A percentile compares a stretch with the other conserved stretches of the same genome.
Evolutionary conservation across 2,797 vertebrate species (phyloP).

Genomic region (Chanos chanos): DNA sequence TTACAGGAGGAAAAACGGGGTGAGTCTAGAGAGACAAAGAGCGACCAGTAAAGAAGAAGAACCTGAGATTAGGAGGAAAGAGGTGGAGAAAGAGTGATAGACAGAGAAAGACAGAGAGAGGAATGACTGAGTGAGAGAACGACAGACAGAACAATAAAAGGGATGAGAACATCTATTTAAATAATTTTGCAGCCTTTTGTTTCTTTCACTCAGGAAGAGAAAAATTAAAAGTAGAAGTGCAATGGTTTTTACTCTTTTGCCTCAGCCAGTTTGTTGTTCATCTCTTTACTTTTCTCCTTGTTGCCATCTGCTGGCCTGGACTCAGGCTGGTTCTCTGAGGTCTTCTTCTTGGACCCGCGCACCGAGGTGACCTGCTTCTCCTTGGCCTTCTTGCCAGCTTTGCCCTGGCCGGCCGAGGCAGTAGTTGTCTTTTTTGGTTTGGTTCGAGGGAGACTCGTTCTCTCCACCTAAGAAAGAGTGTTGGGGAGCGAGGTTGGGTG

Average conservation of each 20-base stretch:
- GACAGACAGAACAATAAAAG: constrained; percentile 50
- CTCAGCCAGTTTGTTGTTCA: constrained; percentile 99
- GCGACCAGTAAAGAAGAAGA: background rate
- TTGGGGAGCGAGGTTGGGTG: constrained; percentile 49
- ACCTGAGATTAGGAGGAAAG: background rate
- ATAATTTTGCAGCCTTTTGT: constrained; percentile 92
- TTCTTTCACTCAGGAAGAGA: constrained; percentile 50
- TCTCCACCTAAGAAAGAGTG: constrained; percentile 82
- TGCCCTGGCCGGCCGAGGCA: constrained; percentile 73
- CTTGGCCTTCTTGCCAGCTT: constrained; percentile 89
- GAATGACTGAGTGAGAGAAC: constrained; percentile 19
- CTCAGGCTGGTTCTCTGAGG: constrained; percentile 72
- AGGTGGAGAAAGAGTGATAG: background rate
- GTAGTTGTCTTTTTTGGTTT: constrained; percentile 89
- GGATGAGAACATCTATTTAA: constrained; percentile 79
- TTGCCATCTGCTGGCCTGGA: constrained; percentile 77
- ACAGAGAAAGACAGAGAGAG: background rate
- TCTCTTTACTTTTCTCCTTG: constrained; percentile 98
- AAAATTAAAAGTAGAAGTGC: constrained; percentile 75
- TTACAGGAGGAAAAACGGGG: too few relatives aligned
- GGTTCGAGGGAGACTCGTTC: constrained; percentile 79
- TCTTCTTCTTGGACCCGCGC: constrained; percentile 86
- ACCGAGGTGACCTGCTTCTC: constrained; percentile 83
- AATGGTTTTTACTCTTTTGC: constrained; percentile 99
- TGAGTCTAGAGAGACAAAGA: background rate